These are phyloP conservation scores for Brachionus manjavacas DNA, from an alignment of 1,140 invertebrate species.

Conservation along the genomic window DNA sequence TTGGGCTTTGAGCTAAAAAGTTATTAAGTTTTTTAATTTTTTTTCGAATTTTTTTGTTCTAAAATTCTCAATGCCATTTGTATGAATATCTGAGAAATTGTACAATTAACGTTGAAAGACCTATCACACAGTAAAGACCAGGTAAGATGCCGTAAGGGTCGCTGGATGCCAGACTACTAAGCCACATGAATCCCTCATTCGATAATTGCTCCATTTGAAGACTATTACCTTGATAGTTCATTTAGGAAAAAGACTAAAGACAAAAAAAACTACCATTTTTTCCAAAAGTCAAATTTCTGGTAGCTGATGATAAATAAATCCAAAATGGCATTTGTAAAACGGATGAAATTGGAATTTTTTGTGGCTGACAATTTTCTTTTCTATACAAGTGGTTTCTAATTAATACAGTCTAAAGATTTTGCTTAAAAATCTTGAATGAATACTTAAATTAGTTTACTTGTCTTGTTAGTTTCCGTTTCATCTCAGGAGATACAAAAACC, in stretches of 20 bases:
- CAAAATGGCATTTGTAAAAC: slow-evolving; percentile 39
- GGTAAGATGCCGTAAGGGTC: not conserved
- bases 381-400: slow-evolving; percentile 19
- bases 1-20: too few species aligned
- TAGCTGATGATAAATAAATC: slow-evolving; percentile 32
- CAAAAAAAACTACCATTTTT: not conserved
- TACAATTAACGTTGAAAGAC: not conserved
- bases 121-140: not conserved
- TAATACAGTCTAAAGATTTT: not conserved
- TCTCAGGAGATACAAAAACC: slow-evolving; percentile 19
- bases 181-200: slow-evolving; percentile 22
- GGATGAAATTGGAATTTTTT: slow-evolving; percentile 37
- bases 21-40: too few species aligned
- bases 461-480: slow-evolving; percentile 7
- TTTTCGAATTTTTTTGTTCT: too few species aligned
- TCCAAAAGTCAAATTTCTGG: slow-evolving; percentile 23
- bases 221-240: not conserved
- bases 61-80: not conserved
- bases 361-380: slow-evolving; percentile 31
- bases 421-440: not conserved
- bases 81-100: not conserved
- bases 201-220: slow-evolving; percentile 16
- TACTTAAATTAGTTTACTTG: slow-evolving; percentile 13
- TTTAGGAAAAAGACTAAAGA: not conserved
- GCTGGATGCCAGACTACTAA: not conserved